phyloP scores from a whole-genome alignment of 2,797 vertebrate species.

The Schizopygopsis pylzovi region DNA sequence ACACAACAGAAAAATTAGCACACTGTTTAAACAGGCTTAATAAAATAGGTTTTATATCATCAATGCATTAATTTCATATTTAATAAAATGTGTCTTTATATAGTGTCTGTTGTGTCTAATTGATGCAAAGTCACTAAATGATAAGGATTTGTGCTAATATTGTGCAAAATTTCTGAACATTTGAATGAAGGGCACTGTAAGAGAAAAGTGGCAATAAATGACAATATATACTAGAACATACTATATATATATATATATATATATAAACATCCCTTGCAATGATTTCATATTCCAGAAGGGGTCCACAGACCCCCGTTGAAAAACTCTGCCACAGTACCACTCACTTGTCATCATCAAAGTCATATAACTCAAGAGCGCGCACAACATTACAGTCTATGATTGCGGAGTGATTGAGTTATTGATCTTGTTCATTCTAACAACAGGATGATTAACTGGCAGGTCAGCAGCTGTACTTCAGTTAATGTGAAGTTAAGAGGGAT shows the following conservation, averaged over 20 bases:
- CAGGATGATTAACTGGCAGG: slow-evolving; percentile 11
- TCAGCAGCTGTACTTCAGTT: slow-evolving; percentile 28
- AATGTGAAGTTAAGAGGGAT: not conserved
- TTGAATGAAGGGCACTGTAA: not conserved
- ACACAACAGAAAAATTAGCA: not conserved
- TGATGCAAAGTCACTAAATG: not conserved
- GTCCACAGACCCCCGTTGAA: not conserved
- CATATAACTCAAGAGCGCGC: not conserved
- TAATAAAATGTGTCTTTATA: not conserved
- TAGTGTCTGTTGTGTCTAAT: not conserved
- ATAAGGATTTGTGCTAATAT: not conserved
- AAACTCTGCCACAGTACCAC: not conserved
- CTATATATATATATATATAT: no score
- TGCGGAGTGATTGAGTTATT: slow-evolving; percentile 8
- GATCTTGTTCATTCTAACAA: not conserved
- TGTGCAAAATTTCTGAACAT: not conserved
- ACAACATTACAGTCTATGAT: slow-evolving; percentile 11
- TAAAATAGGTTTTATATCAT: not conserved
- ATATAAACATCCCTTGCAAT: not conserved
- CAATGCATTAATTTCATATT: no score
- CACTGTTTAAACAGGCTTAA: not conserved
- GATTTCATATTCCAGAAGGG: not conserved
- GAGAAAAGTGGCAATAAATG: not conserved
- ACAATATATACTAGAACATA: not conserved
- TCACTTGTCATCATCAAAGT: slow-evolving; percentile 9